Base-by-base conservation (phyloP, 2,113 vertebrate genomes). In the Hyaena hyaena region DNA sequence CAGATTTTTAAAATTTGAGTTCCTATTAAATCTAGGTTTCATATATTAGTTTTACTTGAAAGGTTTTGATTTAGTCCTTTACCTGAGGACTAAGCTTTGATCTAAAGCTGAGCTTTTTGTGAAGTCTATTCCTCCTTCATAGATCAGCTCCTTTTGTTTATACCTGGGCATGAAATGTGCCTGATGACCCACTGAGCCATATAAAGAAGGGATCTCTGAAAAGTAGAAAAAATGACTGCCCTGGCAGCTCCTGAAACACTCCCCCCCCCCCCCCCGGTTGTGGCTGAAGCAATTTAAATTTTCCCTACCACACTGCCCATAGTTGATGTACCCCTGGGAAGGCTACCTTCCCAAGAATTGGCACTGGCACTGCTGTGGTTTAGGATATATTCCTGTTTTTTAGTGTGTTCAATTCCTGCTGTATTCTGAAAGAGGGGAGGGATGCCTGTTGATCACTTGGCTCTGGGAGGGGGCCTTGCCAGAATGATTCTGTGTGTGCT, bases 1-100 rank as follows among this genome's bases (percentile, higher is more conserved):
- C 21, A 26, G 5, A 43, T 14, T 39, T n/a, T n/a, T 88, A n/a
- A 24, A 63, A 45, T 88, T 92, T 90, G 11, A 31, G 74, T 48
- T 90, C 95, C 21, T 85, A 50, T 91, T 92, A 93, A 96, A 91
- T 94, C 84, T 92, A 87, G 11, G 15, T 85, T 97, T 95, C 85
- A 82, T 66, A 88, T 55, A 58, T 55, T 84, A 93, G 43, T 53
- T 96, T 93, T 82, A 79, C 74, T 96, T 88, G 87, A 90, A 97
- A 97, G 84, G 35, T 95, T 97, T 96, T 94, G 69, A 95, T 90
- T 88, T 85, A 91, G 88, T n/a, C 77, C 45, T 92, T 97, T 82
- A 93, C 71, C 77, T 31, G 85, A 86, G 58, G 83, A 93, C 33
- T 66, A n/a, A 84, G 58, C 84, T 97, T 97, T 94, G 94, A 94